Evolutionary conservation across 2,113 vertebrate species (phyloP), one percentile per base, ranked within the genome.

Genomic region (Saccopteryx leptura): DNA sequence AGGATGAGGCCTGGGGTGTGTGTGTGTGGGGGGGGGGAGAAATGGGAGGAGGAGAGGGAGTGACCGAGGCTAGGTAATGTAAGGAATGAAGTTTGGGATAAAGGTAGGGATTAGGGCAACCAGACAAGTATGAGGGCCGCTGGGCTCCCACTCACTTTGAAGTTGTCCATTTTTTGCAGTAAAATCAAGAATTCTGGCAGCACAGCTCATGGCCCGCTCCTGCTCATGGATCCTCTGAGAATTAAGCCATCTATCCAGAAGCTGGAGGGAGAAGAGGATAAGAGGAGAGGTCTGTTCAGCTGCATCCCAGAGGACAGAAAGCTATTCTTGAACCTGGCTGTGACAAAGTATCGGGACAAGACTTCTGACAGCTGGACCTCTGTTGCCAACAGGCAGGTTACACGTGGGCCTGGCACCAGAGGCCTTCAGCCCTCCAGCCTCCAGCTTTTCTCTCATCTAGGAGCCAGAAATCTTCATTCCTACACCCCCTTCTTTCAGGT

Each of bases 231-330:
- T 79, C 72, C 96, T 91, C 1, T 0, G 52, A 46, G 92, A 97
- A 74, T 79, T 96, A 74, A 97, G 76, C 84, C 92, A 94, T 1
- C n/a, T 75, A 65, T 96, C 65, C 19, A 72, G 78, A 88, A 92
- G 21, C 93, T 83, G 88, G 13, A 60, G 31, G 39, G 63, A 50
- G 46, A 48, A 65, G 50, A 58, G 39, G 48, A 68, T 12, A 17
- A n/a, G 58, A 81, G 24, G 48, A 72, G 82, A 33, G 26, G 28
- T 14, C 46, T 24, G 54, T 58, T 66, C 50, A 71, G 56, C 9
- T 90, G 33, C 26, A 58, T 26, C 24, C 26, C 56, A 54, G 68
- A 75, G 18, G 9, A 5, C 1, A 87, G 68, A n/a, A 28, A 24
- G 54, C 7, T 33, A 39, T 61, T 56, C 61, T 17, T 39, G 46